Conservation (phyloP, 2,113 vertebrate genomes). For the Apodemus sylvaticus region DNA sequence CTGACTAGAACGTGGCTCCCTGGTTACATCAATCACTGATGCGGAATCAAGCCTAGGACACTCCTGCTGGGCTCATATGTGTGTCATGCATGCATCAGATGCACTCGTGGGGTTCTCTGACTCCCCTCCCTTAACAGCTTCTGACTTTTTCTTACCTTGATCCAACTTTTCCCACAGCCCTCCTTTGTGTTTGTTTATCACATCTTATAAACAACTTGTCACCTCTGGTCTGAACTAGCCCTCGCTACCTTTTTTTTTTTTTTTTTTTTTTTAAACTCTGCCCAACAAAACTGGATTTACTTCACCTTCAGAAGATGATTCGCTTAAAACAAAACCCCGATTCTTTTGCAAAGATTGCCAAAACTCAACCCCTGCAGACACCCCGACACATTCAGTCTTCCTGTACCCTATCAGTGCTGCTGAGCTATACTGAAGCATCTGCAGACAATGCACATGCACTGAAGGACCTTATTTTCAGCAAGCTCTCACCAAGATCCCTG, state of each 20-base stretch:
- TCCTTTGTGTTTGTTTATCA: background rate
- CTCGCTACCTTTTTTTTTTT: no score
- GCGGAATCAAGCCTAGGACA: background rate
- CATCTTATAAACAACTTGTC: background rate
- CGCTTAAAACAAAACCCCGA: background rate
- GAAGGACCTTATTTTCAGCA: background rate
- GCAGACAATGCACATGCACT: background rate
- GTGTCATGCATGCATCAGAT: fast-evolving
- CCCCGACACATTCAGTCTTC: background rate
- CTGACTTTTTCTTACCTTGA: background rate
- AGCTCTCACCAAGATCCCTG: background rate
- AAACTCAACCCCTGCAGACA: background rate
- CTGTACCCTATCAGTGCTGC: background rate
- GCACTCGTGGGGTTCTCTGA: no score
- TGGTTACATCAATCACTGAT: no score
- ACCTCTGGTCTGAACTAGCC: background rate
- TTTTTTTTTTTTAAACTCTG: no score
- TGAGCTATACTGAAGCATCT: background rate
- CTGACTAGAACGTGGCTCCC: background rate
- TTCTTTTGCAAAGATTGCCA: background rate
- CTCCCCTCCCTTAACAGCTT: no score
- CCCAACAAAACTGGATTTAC: background rate
- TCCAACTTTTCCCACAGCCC: background rate
- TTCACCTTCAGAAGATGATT: background rate
- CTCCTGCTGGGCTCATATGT: fast-evolving